A percentile compares a stretch with the other conserved stretches of the same genome.
Conservation (phyloP, 2,797 vertebrate species). For the Acanthiza pusilla region DNA sequence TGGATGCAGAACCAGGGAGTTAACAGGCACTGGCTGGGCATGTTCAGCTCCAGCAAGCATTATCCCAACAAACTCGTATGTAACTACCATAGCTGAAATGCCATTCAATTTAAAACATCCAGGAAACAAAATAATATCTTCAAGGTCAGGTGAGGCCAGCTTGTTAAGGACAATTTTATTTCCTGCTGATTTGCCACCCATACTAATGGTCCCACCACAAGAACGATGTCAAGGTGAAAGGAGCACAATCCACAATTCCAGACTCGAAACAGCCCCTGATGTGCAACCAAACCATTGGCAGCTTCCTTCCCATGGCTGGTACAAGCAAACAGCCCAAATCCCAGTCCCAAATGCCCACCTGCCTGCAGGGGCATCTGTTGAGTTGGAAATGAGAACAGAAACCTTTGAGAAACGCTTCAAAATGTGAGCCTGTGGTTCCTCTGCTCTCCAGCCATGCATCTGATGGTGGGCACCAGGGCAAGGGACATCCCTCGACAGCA, state of each 20-base stretch:
- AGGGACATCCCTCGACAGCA: rapidly evolving
- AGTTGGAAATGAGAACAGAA: not conserved
- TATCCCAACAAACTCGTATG: not conserved
- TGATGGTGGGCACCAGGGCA: not conserved
- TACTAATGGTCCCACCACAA: slow-evolving; percentile 24
- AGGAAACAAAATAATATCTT: slow-evolving; percentile 37
- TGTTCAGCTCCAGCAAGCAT: not conserved
- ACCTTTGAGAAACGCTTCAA: not conserved
- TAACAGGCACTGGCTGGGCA: not conserved
- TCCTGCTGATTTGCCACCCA: slow-evolving; percentile 6
- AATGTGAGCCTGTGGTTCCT: not conserved
- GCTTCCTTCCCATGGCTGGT: not conserved
- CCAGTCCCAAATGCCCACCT: not conserved
- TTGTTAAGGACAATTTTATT: slow-evolving; percentile 34
- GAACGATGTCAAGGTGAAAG: slow-evolving; percentile 27
- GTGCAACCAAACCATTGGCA: not conserved
- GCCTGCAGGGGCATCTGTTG: not conserved
- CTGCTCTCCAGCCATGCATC: not conserved
- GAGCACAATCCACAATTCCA: not conserved
- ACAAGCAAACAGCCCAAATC: not conserved
- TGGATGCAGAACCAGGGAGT: not conserved
- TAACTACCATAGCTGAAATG: not conserved
- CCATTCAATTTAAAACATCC: slow-evolving; percentile 25
- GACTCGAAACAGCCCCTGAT: not conserved
- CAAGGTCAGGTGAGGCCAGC: slow-evolving; percentile 24